A percentile compares a stretch with the other conserved stretches of the same genome.
phyloP scores from a whole-genome alignment of 2,113 vertebrate species.

The Ailuropoda melanoleuca region DNA sequence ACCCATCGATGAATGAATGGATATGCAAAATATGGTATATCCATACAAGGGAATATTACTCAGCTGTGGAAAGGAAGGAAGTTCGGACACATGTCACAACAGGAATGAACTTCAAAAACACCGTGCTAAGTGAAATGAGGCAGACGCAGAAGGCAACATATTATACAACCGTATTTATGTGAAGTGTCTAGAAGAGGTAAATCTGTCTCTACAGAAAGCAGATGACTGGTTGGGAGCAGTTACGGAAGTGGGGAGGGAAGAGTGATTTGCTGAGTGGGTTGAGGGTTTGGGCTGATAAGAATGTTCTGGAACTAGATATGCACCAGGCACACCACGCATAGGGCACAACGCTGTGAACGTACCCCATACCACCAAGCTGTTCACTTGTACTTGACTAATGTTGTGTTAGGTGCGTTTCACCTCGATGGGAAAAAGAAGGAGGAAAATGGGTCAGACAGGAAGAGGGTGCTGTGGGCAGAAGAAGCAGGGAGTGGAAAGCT shows the following conservation, averaged over 20 bases:
- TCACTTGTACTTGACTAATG: not conserved
- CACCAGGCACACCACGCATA: not conserved
- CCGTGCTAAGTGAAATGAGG: not conserved
- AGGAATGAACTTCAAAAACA: not conserved
- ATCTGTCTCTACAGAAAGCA: not conserved
- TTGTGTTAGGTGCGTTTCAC: not conserved
- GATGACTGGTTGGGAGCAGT: not conserved
- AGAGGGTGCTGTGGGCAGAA: not conserved
- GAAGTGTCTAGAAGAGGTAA: not conserved
- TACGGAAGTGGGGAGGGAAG: not conserved
- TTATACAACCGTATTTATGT: accelerated
- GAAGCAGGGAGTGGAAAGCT: not conserved
- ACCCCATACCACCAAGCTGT: not conserved
- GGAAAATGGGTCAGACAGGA: not conserved
- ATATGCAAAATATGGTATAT: not conserved
- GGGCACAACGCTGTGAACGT: not conserved
- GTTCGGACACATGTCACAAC: not conserved
- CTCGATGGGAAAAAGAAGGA: not conserved
- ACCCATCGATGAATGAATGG: not conserved
- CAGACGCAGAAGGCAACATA: not conserved
- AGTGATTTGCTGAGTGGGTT: not conserved
- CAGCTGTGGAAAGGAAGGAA: not conserved
- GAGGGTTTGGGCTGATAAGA: not conserved
- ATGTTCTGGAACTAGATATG: not conserved
- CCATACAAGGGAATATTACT: not conserved